These are phyloP conservation scores for Calidris pugnax DNA, from an alignment of 2,113 vertebrate species.

Conservation along the genomic window DNA sequence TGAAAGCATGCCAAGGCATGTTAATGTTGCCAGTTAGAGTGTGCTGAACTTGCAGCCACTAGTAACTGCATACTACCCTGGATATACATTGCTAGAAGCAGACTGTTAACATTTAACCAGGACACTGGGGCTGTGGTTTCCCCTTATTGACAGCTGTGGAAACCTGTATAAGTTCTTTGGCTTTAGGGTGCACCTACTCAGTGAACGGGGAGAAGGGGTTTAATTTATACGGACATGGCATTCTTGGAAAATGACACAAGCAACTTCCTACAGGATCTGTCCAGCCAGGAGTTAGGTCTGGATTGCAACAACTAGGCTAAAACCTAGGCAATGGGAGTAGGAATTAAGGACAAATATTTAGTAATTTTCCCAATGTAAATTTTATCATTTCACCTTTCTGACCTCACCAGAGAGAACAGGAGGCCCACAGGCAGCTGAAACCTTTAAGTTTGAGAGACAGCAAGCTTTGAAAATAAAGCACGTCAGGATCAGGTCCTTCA, in stretches of 20 bases:
- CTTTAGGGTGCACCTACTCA: not conserved
- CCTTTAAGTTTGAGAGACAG: not conserved
- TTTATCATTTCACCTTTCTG: not conserved
- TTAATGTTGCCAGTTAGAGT: not conserved
- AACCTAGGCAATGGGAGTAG: accelerated
- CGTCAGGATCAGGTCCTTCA: not conserved
- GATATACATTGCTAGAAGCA: not conserved
- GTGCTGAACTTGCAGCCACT: constrained; percentile 10
- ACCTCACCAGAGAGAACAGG: not conserved
- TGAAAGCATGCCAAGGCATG: not conserved
- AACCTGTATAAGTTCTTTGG: not conserved
- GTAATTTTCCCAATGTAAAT: not conserved
- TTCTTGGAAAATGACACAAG: not conserved
- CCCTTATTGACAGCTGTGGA: not conserved
- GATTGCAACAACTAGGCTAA: not conserved
- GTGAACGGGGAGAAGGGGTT: not conserved
- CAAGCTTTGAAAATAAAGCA: not conserved
- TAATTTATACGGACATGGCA: not conserved
- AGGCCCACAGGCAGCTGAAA: not conserved
- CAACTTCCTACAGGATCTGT: not conserved
- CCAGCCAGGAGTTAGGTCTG: not conserved
- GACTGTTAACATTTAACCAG: constrained; percentile 43
- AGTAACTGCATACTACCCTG: not conserved
- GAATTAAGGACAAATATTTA: not conserved
- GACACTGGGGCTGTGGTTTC: accelerated